These are phyloP conservation scores for Panulirus ornatus DNA, from an alignment of 1,140 invertebrate species.

Conservation along the genomic window DNA sequence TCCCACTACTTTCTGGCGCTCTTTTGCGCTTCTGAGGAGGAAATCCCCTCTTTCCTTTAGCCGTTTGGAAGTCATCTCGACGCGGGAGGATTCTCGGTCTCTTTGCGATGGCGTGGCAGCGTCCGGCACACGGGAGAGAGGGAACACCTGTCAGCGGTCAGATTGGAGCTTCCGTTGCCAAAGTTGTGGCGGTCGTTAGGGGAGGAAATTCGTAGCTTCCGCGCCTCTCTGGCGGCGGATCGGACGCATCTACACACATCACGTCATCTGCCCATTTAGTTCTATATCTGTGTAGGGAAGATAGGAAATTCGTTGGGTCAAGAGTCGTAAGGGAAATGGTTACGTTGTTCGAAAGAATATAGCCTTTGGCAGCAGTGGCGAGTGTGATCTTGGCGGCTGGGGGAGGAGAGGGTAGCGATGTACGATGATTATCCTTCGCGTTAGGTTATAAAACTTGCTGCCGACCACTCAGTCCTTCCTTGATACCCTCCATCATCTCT, in stretches of 20 bases:
- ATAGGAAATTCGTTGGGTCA: too few relatives aligned
- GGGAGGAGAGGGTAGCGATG: background rate
- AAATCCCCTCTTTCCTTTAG: background rate
- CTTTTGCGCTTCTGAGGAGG: background rate
- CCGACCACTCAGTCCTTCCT: too few relatives aligned
- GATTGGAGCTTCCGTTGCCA: conserved; percentile 31
- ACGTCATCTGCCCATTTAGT: too few relatives aligned
- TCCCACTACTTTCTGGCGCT: background rate
- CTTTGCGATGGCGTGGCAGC: background rate
- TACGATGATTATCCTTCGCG: conserved; percentile 37
- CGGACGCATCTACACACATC: too few relatives aligned
- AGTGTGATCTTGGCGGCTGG: too few relatives aligned
- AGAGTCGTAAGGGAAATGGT: background rate
- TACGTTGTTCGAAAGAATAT: too few relatives aligned
- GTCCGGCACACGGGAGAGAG: background rate
- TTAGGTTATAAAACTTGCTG: background rate
- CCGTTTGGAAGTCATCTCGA: background rate
- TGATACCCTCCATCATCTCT: too few relatives aligned
- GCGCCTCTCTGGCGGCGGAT: background rate
- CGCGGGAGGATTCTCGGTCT: background rate
- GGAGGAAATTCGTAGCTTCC: conserved; percentile 5
- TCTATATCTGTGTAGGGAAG: too few relatives aligned
- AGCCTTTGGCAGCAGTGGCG: conserved; percentile 18
- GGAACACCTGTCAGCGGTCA: conserved; percentile 54
- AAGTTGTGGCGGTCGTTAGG: conserved; percentile 23